phyloP scores from a whole-genome alignment of 2,888 invertebrate genomes.

The Dusona sp. region DNA sequence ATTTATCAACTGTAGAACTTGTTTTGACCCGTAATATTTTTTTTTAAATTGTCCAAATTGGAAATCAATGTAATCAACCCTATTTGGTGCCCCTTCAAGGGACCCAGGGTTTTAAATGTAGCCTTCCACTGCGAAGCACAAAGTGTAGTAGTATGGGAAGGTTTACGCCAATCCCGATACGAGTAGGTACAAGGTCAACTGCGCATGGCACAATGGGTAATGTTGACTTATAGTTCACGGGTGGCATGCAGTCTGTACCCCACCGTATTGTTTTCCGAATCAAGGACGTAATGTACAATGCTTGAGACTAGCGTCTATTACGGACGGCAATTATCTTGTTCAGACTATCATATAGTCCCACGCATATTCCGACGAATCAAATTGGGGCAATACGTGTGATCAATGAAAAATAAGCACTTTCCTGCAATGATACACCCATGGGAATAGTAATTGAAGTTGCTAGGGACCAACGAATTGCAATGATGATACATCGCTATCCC shows the following conservation, averaged over 20 bases:
- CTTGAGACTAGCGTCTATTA: background rate
- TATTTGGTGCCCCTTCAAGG: background rate
- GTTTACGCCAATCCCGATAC: background rate
- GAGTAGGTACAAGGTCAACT: background rate
- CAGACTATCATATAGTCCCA: background rate
- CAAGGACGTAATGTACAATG: background rate
- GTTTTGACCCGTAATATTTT: background rate
- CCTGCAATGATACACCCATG: background rate
- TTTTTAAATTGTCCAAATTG: background rate
- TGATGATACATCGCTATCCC: conserved; percentile 24
- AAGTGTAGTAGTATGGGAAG: background rate
- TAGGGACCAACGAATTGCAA: conserved; percentile 1
- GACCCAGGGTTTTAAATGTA: background rate
- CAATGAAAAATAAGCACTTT: background rate
- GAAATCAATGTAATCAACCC: background rate
- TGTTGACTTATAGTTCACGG: background rate
- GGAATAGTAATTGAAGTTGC: conserved; percentile 26
- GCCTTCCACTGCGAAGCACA: background rate
- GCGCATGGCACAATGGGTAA: background rate
- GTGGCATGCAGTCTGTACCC: background rate
- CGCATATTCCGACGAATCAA: background rate
- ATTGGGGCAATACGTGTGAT: background rate
- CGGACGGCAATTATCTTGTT: background rate
- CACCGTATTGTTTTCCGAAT: background rate
- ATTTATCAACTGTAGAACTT: background rate